Conservation (phyloP, 1,140 invertebrate genomes). For the Cydia fagiglandana region DNA sequence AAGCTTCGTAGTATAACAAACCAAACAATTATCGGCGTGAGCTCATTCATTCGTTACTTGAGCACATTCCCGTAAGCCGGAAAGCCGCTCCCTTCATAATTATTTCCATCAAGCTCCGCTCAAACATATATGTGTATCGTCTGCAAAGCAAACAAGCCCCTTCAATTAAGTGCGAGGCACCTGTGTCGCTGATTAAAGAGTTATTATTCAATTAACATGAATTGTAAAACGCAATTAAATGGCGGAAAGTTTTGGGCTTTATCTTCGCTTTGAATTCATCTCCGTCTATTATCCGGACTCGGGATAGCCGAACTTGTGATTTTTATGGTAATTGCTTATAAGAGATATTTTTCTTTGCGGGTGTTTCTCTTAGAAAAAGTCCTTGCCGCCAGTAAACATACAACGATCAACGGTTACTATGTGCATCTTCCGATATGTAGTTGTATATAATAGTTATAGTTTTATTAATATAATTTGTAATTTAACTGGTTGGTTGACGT, state of each 20-base stretch:
- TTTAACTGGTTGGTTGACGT: too few species aligned
- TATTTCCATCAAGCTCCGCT: slow-evolving; percentile 1
- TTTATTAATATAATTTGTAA: too few species aligned
- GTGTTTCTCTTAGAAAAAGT: too few species aligned
- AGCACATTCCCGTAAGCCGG: too few species aligned
- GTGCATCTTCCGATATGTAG: too few species aligned
- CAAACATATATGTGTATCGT: slow-evolving; percentile 1
- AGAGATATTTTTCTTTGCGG: neutral
- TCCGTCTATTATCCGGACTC: neutral
- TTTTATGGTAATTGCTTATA: slow-evolving; percentile 25
- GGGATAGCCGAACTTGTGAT: neutral
- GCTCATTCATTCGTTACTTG: too few species aligned
- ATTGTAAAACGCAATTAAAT: slow-evolving; percentile 11
- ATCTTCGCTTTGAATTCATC: slow-evolving; percentile 22
- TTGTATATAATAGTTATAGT: too few species aligned
- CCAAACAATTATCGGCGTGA: too few species aligned
- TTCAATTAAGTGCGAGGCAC: neutral
- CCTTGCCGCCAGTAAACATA: too few species aligned
- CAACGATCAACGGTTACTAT: too few species aligned
- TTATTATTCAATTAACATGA: slow-evolving; percentile 25
- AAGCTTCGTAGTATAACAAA: too few species aligned
- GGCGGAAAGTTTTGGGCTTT: slow-evolving; percentile 9
- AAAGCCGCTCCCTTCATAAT: neutral
- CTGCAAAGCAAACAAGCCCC: neutral
- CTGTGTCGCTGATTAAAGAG: slow-evolving; percentile 18